phyloP scores from a whole-genome alignment of 2,797 vertebrate species.

The Sebastes alutus region DNA sequence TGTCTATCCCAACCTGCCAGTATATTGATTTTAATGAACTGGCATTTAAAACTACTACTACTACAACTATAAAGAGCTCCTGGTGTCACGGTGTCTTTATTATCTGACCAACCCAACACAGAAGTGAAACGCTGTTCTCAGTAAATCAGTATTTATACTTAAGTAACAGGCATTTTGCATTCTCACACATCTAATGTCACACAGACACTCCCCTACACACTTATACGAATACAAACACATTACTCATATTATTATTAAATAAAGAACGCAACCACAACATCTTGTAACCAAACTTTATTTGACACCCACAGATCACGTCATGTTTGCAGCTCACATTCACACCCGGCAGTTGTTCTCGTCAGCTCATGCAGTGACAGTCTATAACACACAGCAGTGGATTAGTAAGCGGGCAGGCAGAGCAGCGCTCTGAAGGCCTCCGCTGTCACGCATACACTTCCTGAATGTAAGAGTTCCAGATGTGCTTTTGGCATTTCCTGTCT shows the following conservation, averaged over 20 bases:
- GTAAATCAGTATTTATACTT: background rate
- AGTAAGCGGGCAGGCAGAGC: slow-evolving; percentile 49
- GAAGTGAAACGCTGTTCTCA: background rate
- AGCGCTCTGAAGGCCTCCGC: slow-evolving; percentile 58
- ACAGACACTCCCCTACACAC: background rate
- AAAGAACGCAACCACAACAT: background rate
- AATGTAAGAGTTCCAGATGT: slow-evolving; percentile 85
- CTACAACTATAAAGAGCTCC: no score
- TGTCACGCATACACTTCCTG: slow-evolving; percentile 83
- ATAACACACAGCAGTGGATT: slow-evolving; percentile 42
- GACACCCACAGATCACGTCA: background rate
- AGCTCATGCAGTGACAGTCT: slow-evolving; percentile 34
- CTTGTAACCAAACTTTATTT: slow-evolving; percentile 40
- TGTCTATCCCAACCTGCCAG: no score
- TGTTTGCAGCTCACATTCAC: slow-evolving; percentile 12
- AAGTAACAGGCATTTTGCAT: background rate
- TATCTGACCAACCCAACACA: no score
- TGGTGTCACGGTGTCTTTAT: no score
- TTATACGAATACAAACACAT: background rate
- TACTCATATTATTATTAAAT: background rate
- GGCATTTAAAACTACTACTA: no score
- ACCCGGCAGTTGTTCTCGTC: slow-evolving; percentile 17
- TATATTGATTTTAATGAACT: no score
- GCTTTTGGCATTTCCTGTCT: slow-evolving; percentile 82
- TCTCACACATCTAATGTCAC: background rate